Conservation (phyloP, 2,888 invertebrate species). For the Eilema depressum region DNA sequence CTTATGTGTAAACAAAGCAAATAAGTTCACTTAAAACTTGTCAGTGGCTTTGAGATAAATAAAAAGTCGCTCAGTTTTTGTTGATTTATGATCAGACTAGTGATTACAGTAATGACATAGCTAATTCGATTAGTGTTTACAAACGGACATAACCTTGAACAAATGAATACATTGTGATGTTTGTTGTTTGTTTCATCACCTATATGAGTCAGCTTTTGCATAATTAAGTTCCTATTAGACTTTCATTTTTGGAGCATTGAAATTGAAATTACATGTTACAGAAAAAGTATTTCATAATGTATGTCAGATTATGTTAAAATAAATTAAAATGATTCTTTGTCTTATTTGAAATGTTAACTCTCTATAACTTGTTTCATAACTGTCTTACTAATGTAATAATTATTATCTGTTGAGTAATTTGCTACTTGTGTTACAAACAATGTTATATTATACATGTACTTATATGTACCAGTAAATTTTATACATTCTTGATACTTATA, state of each 20-base stretch:
- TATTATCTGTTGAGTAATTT: neutral
- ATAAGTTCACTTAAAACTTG: constrained; percentile 27
- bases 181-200: constrained; percentile 23
- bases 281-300: neutral
- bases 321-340: constrained; percentile 1
- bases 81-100: constrained; percentile 6
- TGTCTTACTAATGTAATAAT: neutral
- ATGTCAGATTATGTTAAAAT: neutral
- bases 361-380: neutral
- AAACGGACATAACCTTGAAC: constrained; percentile 50
- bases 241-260: neutral
- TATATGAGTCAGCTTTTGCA: constrained; percentile 34
- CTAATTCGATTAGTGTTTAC: constrained; percentile 43
- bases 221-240: constrained; percentile 1
- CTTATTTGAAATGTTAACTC: neutral
- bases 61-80: constrained; percentile 9
- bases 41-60: constrained; percentile 22
- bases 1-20: constrained; percentile 39
- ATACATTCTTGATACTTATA: no score
- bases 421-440: neutral
- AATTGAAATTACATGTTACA: neutral
- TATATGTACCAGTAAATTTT: no score
- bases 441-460: neutral
- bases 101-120: constrained; percentile 22
- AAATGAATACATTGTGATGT: constrained; percentile 18